A percentile compares a stretch with the other conserved stretches of the same genome.
These are phyloP conservation scores for Ceratothoa steindachneri DNA, from an alignment of 2,888 invertebrate species.

Conservation along the genomic window DNA sequence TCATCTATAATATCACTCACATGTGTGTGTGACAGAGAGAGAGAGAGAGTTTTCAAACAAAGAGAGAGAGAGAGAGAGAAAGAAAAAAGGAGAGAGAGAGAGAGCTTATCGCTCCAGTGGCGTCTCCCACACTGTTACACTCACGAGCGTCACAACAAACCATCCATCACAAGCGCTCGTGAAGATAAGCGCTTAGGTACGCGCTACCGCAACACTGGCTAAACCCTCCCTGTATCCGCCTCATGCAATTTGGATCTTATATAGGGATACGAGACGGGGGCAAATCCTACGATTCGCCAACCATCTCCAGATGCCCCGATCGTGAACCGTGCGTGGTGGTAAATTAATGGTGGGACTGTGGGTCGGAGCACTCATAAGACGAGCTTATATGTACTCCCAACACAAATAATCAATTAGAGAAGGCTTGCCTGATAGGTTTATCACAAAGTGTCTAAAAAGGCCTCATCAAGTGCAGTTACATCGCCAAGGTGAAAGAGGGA, in stretches of 20 bases:
- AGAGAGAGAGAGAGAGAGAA: not conserved
- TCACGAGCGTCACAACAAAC: conserved; percentile 43
- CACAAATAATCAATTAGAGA: conserved; percentile 44
- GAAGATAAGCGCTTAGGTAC: conserved; percentile 29
- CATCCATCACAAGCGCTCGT: conserved; percentile 41
- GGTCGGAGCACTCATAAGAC: conserved; percentile 36
- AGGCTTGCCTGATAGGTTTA: conserved; percentile 36
- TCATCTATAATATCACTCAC: too few relatives aligned
- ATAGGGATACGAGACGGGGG: too few relatives aligned
- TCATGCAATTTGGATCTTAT: too few relatives aligned
- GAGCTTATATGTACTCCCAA: conserved; percentile 38
- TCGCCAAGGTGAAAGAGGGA: too few relatives aligned
- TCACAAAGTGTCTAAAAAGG: conserved; percentile 25
- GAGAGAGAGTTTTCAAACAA: too few relatives aligned
- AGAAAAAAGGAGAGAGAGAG: not conserved
- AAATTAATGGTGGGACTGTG: conserved; percentile 43
- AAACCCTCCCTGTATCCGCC: not conserved
- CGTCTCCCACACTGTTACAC: conserved; percentile 35
- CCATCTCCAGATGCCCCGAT: too few relatives aligned
- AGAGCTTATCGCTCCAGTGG: not conserved
- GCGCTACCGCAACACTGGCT: conserved; percentile 5
- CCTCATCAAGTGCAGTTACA: not conserved
- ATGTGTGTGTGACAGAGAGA: too few relatives aligned
- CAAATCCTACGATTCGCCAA: too few relatives aligned
- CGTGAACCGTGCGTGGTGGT: conserved; percentile 29